Evolutionary conservation across 2,797 vertebrate genomes (phyloP).

Genomic region (Sebastes trivittatus): DNA sequence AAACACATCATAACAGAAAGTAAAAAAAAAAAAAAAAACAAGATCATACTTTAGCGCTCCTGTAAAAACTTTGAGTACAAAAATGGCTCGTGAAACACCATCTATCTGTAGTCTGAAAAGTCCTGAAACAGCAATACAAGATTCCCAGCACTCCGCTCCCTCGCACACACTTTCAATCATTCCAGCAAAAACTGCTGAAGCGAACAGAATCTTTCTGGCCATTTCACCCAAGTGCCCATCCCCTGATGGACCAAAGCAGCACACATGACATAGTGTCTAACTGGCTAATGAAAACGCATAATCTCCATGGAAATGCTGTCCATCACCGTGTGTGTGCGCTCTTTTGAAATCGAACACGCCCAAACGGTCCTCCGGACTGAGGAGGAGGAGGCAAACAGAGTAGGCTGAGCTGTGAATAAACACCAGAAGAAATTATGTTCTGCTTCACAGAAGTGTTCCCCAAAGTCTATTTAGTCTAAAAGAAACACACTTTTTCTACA

Average conservation of each 20-base stretch:
- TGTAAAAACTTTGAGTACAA: constrained; percentile 12
- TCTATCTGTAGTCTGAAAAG: constrained; percentile 57
- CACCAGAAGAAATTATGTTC: constrained; percentile 8
- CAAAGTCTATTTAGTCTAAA: not conserved
- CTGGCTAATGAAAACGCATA: constrained; percentile 66
- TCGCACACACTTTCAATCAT: constrained; percentile 68
- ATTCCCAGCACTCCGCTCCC: constrained; percentile 53
- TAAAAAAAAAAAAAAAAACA: not conserved
- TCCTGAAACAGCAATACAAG: constrained; percentile 71
- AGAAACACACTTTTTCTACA: not conserved
- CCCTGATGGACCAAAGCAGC: constrained; percentile 47
- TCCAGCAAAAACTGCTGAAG: constrained; percentile 76
- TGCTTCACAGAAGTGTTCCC: constrained; percentile 12
- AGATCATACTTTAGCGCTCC: constrained; percentile 4
- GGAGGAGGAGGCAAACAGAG: not conserved
- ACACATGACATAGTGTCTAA: constrained; percentile 64
- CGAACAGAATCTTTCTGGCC: constrained; percentile 68
- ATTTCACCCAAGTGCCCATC: constrained; percentile 66
- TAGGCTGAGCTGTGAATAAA: constrained; percentile 4
- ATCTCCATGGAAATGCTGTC: constrained; percentile 66
- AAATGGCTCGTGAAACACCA: constrained; percentile 30
- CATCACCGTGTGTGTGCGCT: constrained; percentile 11
- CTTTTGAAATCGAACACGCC: constrained; percentile 10
- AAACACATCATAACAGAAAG: not conserved
- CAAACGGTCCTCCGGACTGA: not conserved